These are phyloP conservation scores for Elaphurus davidianus DNA, from an alignment of 2,113 vertebrate species.

Conservation along the genomic window DNA sequence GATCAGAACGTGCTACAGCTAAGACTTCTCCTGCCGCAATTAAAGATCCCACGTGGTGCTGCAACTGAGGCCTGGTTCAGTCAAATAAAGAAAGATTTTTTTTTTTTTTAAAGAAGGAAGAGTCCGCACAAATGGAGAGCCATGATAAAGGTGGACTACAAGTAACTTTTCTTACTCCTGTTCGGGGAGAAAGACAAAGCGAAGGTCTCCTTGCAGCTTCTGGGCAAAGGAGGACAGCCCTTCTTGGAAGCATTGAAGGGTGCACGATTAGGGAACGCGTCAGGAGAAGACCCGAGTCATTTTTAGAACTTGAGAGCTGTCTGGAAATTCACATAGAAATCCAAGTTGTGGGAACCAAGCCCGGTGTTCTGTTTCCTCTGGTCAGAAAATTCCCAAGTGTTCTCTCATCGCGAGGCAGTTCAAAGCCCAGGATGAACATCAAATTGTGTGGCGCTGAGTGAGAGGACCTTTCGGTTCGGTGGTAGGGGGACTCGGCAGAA, in stretches of 20 bases:
- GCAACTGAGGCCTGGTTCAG: not conserved
- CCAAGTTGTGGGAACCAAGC: not conserved
- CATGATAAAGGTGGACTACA: not conserved
- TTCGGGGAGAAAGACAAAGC: not conserved
- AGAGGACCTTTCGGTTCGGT: fast-evolving
- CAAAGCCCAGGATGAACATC: not conserved
- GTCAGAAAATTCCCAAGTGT: not conserved
- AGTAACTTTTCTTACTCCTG: constrained; percentile 37
- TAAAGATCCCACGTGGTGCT: not conserved
- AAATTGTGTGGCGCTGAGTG: not conserved
- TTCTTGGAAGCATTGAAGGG: constrained; percentile 53
- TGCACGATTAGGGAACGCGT: constrained; percentile 29
- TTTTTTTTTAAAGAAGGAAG: constrained; percentile 5
- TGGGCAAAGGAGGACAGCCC: constrained; percentile 74
- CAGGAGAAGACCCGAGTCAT: not conserved
- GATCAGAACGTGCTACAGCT: not conserved
- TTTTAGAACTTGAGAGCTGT: constrained; percentile 11
- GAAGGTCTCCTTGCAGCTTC: constrained; percentile 41
- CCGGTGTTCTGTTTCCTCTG: not conserved
- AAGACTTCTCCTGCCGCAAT: not conserved
- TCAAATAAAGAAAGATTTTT: not conserved
- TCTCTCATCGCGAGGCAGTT: not conserved
- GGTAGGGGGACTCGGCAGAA: not conserved
- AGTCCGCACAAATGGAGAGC: not conserved
- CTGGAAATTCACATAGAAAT: not conserved